Conservation (phyloP, 2,113 vertebrate genomes). For the Plectropomus leopardus region DNA sequence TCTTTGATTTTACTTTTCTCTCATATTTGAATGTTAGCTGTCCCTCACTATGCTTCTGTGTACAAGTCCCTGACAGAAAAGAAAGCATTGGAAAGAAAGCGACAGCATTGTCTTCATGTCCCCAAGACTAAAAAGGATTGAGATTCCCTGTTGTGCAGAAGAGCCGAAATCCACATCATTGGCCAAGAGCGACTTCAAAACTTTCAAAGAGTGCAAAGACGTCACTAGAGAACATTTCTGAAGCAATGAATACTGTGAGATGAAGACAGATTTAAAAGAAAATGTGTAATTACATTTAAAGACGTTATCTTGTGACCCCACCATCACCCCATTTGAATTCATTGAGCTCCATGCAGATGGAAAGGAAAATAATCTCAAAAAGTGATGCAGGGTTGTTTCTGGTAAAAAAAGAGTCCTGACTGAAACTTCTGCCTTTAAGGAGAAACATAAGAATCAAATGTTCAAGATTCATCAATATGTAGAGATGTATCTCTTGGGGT, state of each 20-base stretch:
- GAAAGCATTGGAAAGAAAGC: neutral
- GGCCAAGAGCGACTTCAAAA: neutral
- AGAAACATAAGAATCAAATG: neutral
- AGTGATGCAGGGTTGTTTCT: neutral
- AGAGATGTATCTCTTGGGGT: too few relatives aligned
- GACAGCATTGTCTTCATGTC: conserved; percentile 9
- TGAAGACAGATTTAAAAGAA: neutral
- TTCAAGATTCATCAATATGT: neutral
- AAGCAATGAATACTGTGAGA: conserved; percentile 2
- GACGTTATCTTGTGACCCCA: neutral
- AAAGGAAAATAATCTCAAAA: conserved; percentile 1
- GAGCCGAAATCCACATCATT: neutral
- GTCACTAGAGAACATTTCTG: neutral
- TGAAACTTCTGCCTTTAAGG: neutral
- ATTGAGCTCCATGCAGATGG: neutral
- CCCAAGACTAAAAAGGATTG: neutral
- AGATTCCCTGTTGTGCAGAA: neutral
- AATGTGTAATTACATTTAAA: conserved; percentile 1
- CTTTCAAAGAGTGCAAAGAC: neutral
- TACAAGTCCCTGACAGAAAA: neutral
- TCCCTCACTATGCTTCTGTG: neutral
- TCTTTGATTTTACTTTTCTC: neutral
- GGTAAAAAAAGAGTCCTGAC: neutral
- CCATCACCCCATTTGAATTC: neutral
- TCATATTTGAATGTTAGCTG: neutral